A percentile compares a stretch with the other conserved stretches of the same genome.
These are phyloP conservation scores for Pangasianodon gigas DNA, from an alignment of 2,113 vertebrate species.

Conservation along the genomic window DNA sequence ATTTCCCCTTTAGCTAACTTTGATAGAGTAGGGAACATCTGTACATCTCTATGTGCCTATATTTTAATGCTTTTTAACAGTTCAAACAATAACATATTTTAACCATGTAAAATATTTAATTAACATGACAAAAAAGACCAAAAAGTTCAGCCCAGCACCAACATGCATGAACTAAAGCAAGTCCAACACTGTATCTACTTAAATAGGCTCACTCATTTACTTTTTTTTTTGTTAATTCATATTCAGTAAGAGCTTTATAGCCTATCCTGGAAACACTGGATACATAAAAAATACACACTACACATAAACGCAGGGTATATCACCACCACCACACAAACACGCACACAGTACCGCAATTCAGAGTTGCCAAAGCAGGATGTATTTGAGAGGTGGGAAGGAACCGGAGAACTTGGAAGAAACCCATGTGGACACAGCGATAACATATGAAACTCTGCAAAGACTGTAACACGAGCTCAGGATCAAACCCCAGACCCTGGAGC, in stretches of 20 bases:
- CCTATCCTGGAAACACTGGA: not conserved
- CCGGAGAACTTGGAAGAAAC: constrained; percentile 3
- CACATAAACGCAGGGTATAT: not conserved
- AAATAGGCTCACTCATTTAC: not conserved
- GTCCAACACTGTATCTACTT: not conserved
- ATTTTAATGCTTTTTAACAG: not conserved
- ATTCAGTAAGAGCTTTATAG: not conserved
- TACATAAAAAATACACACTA: not conserved
- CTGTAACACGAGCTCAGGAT: constrained; percentile 3
- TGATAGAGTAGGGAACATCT: not conserved
- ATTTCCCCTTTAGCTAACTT: not conserved
- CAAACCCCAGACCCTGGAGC: constrained; percentile 20
- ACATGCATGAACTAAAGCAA: not conserved
- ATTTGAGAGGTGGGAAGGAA: not conserved
- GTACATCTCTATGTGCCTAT: not conserved
- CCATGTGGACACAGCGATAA: not conserved
- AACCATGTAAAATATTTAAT: no score
- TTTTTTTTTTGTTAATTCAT: no score
- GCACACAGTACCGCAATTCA: not conserved
- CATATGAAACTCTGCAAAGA: not conserved
- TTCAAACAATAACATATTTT: not conserved
- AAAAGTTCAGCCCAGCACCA: not conserved
- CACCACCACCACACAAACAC: no score
- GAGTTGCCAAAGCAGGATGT: not conserved
- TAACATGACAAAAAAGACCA: not conserved